Evolutionary conservation across 2,888 invertebrate genomes (phyloP).

Genomic region (Germaria angustata): DNA sequence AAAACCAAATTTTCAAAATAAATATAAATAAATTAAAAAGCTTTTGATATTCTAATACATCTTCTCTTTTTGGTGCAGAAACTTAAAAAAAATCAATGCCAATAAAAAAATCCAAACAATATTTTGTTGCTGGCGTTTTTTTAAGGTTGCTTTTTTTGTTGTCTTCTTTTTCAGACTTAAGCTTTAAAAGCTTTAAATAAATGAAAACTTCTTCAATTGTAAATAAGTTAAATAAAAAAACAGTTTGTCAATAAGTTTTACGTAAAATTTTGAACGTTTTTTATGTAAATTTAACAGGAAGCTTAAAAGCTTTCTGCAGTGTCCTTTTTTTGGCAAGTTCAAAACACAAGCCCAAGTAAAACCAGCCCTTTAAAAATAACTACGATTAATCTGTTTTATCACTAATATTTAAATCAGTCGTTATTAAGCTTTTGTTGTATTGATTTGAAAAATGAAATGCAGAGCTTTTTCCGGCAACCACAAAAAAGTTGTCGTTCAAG

Average conservation of each 20-base stretch:
- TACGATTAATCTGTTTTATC: not conserved
- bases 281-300: not conserved
- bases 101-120: not conserved
- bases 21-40: not conserved
- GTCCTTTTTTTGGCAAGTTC: not conserved
- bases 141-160: too few species aligned
- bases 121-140: not conserved
- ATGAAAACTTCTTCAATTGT: too few species aligned
- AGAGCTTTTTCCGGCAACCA: constrained; percentile 24
- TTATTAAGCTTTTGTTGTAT: constrained; percentile 41
- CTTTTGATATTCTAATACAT: too few species aligned
- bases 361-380: not conserved
- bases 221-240: too few species aligned
- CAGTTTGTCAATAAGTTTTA: too few species aligned
- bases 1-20: not conserved
- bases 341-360: not conserved
- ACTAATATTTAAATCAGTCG: constrained; percentile 60
- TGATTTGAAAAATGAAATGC: constrained; percentile 11
- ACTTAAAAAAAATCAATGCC: not conserved
- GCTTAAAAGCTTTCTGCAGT: not conserved
- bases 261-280: not conserved
- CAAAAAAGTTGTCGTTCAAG: constrained; percentile 38
- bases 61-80: too few species aligned
- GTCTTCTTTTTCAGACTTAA: too few species aligned
- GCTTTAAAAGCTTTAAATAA: too few species aligned